phyloP scores from a whole-genome alignment of 2,113 vertebrate genomes.

The Gopherus evgoodei region DNA sequence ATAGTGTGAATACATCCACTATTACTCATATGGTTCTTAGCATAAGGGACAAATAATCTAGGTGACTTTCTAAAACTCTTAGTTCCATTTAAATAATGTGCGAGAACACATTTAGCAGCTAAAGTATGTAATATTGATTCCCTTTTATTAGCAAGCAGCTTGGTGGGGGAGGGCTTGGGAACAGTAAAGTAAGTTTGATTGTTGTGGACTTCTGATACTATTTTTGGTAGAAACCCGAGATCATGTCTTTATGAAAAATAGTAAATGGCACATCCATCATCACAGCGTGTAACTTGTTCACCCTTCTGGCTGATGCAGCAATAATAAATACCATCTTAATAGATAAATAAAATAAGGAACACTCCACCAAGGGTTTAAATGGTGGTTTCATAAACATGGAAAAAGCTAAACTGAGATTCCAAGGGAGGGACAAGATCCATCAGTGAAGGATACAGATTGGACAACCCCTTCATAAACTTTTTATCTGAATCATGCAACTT shows the following conservation, averaged over 20 bases:
- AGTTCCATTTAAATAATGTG: neutral
- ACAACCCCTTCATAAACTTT: neutral
- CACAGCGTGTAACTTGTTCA: neutral
- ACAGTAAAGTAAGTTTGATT: neutral
- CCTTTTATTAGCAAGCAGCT: too few relatives aligned
- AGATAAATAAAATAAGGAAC: neutral
- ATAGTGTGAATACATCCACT: neutral
- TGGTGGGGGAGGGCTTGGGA: neutral
- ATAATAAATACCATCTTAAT: neutral
- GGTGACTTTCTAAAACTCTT: neutral
- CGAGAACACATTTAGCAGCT: neutral
- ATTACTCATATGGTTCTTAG: neutral
- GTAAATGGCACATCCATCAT: neutral
- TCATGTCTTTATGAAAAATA: neutral
- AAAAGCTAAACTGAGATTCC: neutral
- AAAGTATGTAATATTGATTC: too few relatives aligned
- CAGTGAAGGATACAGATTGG: neutral
- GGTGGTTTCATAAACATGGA: neutral
- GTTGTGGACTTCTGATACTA: neutral
- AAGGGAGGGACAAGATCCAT: neutral
- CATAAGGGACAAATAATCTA: neutral
- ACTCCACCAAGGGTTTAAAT: neutral
- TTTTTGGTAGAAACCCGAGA: neutral
- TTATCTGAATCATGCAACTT: neutral
- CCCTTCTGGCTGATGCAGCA: neutral